Base-by-base conservation (phyloP, 2,888 invertebrate species). In the Frankliniella fusca region DNA sequence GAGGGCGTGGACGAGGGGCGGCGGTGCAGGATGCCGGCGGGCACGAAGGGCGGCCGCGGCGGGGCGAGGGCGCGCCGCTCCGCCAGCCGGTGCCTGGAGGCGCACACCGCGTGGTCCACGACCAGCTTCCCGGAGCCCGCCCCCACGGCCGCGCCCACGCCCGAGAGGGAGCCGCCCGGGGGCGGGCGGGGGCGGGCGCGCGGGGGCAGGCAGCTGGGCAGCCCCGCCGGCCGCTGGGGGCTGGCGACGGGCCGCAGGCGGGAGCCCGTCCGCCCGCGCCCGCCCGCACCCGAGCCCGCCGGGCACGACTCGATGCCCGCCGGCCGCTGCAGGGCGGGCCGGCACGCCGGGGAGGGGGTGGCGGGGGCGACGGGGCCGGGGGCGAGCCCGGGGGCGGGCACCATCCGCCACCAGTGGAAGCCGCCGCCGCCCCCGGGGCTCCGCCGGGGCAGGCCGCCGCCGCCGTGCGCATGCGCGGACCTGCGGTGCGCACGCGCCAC, bases 321-420 rank as follows among this genome's bases (percentile, higher is more conserved):
- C 0, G 70, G 70, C 2, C 70, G 70, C 65, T 50, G 65, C 54
- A 15, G 54, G 23, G 23, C 54, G 54, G 70, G 54, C 15, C 54
- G 54, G 54, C 54, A 54, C 18, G 54, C 10, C 15, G 54, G 70
- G 70, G n/a, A 23, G 70, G 70, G 70, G 3, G 9, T 20, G 11
- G 85, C 84, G n/a, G 84, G 83, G 23, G 84, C 84, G 84, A 15
- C 83, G 83, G 12, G 84, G 84, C 20, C 83, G 83, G 12, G 84
- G 84, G 28, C 83, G 83, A 80, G 82, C 81, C 80, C 83, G 83
- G 81, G 82, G 70, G 18, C 80, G 49, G 80, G 81, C 80, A 20
- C 82, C 82, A 50, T 85, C 83, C 0, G 84, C 81, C 28, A 84
- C 83, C 27, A 84, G 83, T 70, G 84, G 81, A 3, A 85, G 82